Percentiles rank a stretch among this genome's conserved stretches.
phyloP scores from a whole-genome alignment of 2,797 vertebrate genomes.

The Xenentodon cancila region DNA sequence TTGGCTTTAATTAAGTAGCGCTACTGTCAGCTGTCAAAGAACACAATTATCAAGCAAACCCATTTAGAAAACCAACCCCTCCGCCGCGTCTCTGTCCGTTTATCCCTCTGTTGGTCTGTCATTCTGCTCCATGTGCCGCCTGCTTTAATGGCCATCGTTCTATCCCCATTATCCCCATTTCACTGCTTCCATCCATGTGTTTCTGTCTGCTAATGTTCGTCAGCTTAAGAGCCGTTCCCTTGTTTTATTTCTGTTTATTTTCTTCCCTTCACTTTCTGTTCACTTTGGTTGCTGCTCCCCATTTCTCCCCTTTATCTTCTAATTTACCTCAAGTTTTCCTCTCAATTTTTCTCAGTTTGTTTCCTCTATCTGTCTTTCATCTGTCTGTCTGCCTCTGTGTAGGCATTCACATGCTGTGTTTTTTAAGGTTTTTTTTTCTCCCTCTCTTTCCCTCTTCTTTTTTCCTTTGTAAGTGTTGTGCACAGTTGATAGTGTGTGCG shows the following conservation, averaged over 20 bases:
- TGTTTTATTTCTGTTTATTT: slow-evolving; percentile 43
- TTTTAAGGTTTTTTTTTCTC: slow-evolving; percentile 27
- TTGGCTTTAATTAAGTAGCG: slow-evolving; percentile 83
- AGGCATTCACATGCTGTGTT: slow-evolving; percentile 5
- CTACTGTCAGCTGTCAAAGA: slow-evolving; percentile 81
- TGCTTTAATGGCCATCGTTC: slow-evolving; percentile 52
- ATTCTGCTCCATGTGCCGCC: slow-evolving; percentile 44
- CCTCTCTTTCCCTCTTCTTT: neutral
- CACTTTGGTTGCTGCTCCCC: slow-evolving; percentile 27
- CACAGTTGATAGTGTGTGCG: slow-evolving; percentile 23
- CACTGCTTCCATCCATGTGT: slow-evolving; percentile 26
- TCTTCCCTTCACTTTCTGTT: slow-evolving; percentile 35
- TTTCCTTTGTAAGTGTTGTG: neutral
- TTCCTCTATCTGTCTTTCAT: slow-evolving; percentile 53
- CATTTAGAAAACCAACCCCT: slow-evolving; percentile 75
- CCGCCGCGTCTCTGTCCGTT: slow-evolving; percentile 57
- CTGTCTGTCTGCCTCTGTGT: slow-evolving; percentile 36
- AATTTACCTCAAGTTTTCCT: slow-evolving; percentile 61
- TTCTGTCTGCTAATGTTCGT: slow-evolving; percentile 29
- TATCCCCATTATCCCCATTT: slow-evolving; percentile 50
- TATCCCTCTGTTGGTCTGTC: slow-evolving; percentile 62
- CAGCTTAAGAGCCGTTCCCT: slow-evolving; percentile 43
- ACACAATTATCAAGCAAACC: slow-evolving; percentile 80
- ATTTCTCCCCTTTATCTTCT: slow-evolving; percentile 46
- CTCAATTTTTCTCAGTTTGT: slow-evolving; percentile 53